These are phyloP conservation scores for Anas flavirostris DNA, from an alignment of 2,797 vertebrate genomes.

Conservation along the genomic window DNA sequence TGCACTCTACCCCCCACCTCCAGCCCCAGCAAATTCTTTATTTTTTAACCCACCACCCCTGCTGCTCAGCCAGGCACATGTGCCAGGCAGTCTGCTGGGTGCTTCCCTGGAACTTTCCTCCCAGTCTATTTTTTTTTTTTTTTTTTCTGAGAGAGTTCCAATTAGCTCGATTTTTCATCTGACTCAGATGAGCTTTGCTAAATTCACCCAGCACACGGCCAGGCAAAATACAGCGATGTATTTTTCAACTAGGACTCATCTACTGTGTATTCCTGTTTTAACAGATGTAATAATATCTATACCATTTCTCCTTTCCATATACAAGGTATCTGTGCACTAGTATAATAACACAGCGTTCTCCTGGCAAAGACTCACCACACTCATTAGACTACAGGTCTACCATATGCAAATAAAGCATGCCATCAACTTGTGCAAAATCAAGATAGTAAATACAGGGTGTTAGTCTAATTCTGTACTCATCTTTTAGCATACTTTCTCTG, in stretches of 20 bases:
- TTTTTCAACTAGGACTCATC: background rate
- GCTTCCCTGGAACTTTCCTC: background rate
- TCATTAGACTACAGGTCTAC: background rate
- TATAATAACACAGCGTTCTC: background rate
- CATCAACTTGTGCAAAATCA: background rate
- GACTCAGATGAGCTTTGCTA: background rate
- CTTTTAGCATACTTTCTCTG: background rate
- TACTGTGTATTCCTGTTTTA: background rate
- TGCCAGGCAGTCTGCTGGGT: background rate
- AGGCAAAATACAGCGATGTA: background rate
- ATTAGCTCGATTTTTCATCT: background rate
- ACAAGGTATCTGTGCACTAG: background rate
- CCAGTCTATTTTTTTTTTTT: background rate
- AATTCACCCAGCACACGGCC: background rate
- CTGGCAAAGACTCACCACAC: background rate
- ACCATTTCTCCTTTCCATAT: background rate
- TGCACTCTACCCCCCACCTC: background rate
- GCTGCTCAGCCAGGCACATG: background rate
- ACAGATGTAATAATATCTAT: background rate
- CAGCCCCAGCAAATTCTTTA: conserved; percentile 23
- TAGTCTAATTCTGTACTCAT: background rate
- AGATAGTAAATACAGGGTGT: accelerated
- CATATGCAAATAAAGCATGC: background rate
- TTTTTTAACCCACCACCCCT: background rate
- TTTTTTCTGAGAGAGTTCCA: background rate